Evolutionary conservation across 2,113 vertebrate genomes (phyloP).

Genomic region (Myotis yumanensis): DNA sequence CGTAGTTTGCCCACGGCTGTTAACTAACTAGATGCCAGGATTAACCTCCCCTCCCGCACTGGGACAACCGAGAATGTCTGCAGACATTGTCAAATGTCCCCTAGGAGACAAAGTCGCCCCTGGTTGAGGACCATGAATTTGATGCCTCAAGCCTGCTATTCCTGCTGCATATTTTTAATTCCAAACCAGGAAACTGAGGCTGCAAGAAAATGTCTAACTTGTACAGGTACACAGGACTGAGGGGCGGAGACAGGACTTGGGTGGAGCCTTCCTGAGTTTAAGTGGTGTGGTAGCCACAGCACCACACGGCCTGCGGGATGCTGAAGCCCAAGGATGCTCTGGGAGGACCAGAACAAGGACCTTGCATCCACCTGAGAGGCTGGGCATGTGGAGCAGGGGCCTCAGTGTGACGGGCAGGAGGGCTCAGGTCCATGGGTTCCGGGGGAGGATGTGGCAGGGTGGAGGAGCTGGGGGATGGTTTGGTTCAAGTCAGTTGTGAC

Average conservation of each 20-base stretch:
- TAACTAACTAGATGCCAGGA: background rate
- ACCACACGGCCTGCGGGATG: background rate
- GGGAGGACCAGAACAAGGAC: background rate
- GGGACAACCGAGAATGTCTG: background rate
- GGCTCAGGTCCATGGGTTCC: too few relatives aligned
- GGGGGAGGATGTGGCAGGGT: background rate
- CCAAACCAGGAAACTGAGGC: background rate
- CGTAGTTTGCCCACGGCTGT: too few relatives aligned
- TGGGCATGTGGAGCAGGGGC: background rate
- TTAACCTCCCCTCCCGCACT: background rate
- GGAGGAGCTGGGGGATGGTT: background rate
- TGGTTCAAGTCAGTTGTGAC: background rate
- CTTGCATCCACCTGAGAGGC: fast-evolving
- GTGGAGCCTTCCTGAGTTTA: too few relatives aligned
- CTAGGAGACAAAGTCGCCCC: background rate
- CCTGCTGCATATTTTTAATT: background rate
- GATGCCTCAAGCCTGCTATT: background rate
- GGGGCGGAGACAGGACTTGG: background rate
- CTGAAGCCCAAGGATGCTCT: background rate
- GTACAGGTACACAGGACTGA: background rate
- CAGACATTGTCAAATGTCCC: background rate
- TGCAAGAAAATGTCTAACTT: background rate
- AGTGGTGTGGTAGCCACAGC: too few relatives aligned
- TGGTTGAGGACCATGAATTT: background rate
- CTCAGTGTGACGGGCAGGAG: background rate